Evolutionary conservation across 2,113 vertebrate species (phyloP), one percentile per base, ranked within the genome.

Genomic region (Plectropomus leopardus): DNA sequence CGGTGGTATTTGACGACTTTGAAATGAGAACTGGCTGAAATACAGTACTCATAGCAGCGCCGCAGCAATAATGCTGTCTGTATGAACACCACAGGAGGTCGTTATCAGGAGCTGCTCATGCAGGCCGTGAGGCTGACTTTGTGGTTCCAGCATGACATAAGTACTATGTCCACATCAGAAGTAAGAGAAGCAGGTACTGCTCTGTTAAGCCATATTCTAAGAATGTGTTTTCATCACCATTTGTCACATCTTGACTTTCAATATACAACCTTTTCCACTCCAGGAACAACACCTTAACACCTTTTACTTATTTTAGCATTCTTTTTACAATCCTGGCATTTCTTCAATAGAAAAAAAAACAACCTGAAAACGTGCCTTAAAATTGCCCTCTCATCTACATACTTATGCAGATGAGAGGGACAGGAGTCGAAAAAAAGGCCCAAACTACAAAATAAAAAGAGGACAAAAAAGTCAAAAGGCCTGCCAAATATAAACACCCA

Each of bases 401-500:
- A n/a, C n/a, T n/a, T n/a, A 36, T 59, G 16, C 26, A 47, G n/a
- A 61, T 79, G 23, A 81, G 67, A 23, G 23, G 17, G 58, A 32
- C 44, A 64, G 57, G 14, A 66, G 70, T 17, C n/a, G 23, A 4
- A 57, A 28, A 24, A 54, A 59, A 28, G 44, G 40, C 42, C 36
- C 80, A 47, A 81, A 51, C 9, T 19, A 34, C 34, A 48, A 65
- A 51, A 59, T 21, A 55, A 60, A 70, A 71, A 50, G 44, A 66
- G 23, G 42, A 60, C 24, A 75, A 51, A 59, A n/a, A 72, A 24
- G 60, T 72, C 45, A 57, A 73, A 78, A 55, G 24, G 15, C 34
- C 36, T 70, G 72, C 51, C 60, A 78, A 82, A 82, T 73, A 71
- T 44, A 45, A 34, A 65, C 72, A 47, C 36, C 42, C 57, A 32